These are phyloP conservation scores for Gymnothorax javanicus DNA, from an alignment of 2,797 vertebrate genomes.

Conservation along the genomic window DNA sequence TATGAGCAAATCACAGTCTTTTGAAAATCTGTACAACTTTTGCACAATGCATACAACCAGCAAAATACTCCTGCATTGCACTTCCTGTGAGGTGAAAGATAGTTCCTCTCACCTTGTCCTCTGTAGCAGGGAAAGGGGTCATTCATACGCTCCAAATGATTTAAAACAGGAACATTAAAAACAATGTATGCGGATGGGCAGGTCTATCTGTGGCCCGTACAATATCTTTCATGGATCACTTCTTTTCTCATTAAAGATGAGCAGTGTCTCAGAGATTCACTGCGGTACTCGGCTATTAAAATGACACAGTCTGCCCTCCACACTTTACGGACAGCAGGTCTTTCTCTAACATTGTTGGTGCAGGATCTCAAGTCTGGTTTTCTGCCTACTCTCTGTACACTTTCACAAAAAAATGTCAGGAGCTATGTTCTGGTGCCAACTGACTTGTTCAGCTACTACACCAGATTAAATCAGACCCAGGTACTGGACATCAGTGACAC, in stretches of 20 bases:
- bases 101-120: background rate
- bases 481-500: background rate
- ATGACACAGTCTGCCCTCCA: background rate
- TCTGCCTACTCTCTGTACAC: background rate
- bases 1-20: background rate
- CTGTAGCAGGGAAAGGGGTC: background rate
- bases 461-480: background rate
- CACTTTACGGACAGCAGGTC: background rate
- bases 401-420: background rate
- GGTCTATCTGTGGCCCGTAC: background rate
- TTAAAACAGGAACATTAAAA: background rate
- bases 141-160: background rate
- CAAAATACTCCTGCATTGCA: background rate
- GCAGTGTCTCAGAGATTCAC: background rate
- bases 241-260: slow-evolving; percentile 22
- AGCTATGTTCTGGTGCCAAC: background rate
- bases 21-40: background rate
- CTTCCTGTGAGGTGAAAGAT: background rate
- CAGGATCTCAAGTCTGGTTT: background rate
- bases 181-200: background rate
- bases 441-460: too few species aligned
- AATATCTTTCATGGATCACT: background rate
- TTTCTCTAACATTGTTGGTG: background rate
- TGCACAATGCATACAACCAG: too few species aligned
- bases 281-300: background rate